These are phyloP conservation scores for Chroicocephalus ridibundus DNA, from an alignment of 2,113 vertebrate genomes.

Conservation along the genomic window DNA sequence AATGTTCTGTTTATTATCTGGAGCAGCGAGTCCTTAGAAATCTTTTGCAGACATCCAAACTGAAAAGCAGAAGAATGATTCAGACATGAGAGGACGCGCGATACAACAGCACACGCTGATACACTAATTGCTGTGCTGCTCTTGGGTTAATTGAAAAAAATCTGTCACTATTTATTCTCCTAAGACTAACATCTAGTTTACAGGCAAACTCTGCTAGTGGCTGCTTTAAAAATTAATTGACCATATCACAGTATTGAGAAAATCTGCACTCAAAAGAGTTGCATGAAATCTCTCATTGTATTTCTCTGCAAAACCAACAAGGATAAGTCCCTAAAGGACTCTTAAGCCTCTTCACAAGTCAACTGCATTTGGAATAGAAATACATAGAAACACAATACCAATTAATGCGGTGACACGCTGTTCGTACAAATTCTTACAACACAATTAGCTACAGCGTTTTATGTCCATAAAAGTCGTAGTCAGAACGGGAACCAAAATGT, in stretches of 20 bases:
- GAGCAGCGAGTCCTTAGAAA: not conserved
- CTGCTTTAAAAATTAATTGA: slow-evolving; percentile 50
- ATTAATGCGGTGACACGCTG: not conserved
- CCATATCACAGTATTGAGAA: not conserved
- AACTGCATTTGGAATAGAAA: not conserved
- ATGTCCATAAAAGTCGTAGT: not conserved
- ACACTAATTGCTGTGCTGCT: not conserved
- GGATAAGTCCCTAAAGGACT: not conserved
- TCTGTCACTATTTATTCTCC: slow-evolving; percentile 21
- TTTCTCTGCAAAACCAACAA: not conserved
- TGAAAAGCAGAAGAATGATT: slow-evolving; percentile 11
- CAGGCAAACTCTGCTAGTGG: not conserved
- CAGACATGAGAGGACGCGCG: not conserved
- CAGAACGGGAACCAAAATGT: not conserved
- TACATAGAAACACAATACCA: not conserved
- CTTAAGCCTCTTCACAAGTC: not conserved
- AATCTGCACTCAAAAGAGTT: not conserved
- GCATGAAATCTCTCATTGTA: not conserved
- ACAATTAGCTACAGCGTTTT: not conserved
- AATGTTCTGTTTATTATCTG: not conserved
- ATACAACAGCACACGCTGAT: not conserved
- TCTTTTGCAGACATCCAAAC: not conserved
- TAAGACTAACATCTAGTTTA: not conserved
- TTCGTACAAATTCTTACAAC: not conserved
- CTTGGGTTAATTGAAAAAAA: slow-evolving; percentile 44